A percentile compares a stretch with the other conserved stretches of the same genome.
Conservation (phyloP, 37 sponge, comb jelly and placozoan genomes). For the Geodia barretti region DNA sequence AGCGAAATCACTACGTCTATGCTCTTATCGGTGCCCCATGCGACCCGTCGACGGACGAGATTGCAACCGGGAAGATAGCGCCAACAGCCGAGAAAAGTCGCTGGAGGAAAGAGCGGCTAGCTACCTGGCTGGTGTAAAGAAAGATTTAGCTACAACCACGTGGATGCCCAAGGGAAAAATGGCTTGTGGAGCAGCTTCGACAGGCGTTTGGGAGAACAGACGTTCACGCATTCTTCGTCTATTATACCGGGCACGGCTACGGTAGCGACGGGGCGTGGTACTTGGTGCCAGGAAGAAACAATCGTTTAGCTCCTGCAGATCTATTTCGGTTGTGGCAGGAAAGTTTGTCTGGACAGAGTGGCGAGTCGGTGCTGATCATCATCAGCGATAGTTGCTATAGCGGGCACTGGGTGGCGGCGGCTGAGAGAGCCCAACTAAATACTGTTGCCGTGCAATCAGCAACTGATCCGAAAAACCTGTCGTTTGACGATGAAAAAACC, state of each 20-base stretch:
- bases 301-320: too few relatives aligned
- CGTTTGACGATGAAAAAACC: too few relatives aligned
- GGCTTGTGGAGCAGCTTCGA: background rate
- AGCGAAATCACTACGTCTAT: slow-evolving; percentile 2
- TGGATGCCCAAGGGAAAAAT: slow-evolving; percentile 2
- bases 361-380: too few relatives aligned
- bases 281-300: too few relatives aligned
- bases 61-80: background rate
- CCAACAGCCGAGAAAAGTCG: background rate
- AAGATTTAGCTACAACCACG: slow-evolving; percentile 2
- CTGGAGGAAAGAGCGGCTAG: background rate
- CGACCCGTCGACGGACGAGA: background rate
- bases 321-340: too few relatives aligned
- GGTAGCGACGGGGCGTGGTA: too few relatives aligned
- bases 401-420: too few relatives aligned
- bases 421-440: too few relatives aligned
- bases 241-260: background rate
- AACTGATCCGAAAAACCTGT: too few relatives aligned
- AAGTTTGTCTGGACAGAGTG: too few relatives aligned
- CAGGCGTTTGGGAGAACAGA: background rate
- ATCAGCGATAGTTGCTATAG: too few relatives aligned
- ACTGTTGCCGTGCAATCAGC: too few relatives aligned
- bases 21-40: slow-evolving; percentile 9
- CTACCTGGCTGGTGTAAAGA: background rate
- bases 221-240: slow-evolving; percentile 8